Percentiles rank a stretch among this genome's conserved stretches.
Conservation (phyloP, 2,797 vertebrate genomes). For the Eidolon dupreanum region DNA sequence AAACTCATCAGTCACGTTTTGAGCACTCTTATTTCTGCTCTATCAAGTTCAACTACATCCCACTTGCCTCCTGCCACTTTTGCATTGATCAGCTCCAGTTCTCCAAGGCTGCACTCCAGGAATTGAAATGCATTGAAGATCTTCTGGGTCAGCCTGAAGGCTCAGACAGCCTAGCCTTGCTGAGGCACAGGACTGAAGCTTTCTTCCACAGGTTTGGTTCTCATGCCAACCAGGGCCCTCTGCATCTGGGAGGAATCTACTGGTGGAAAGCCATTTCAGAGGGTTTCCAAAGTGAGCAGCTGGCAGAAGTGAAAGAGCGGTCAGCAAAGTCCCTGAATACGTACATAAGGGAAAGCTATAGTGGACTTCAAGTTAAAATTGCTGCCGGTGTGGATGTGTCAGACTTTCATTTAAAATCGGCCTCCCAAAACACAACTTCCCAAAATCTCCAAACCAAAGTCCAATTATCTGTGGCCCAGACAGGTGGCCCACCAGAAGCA, state of each 20-base stretch:
- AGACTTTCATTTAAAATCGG: neutral
- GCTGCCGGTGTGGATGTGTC: accelerated
- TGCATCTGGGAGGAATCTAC: slow-evolving; percentile 86
- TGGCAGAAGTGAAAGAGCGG: slow-evolving; percentile 70
- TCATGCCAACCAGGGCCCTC: slow-evolving; percentile 82
- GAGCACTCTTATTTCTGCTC: slow-evolving; percentile 76
- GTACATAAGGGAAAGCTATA: slow-evolving; percentile 35
- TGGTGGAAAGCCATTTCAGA: slow-evolving; percentile 81
- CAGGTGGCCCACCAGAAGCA: slow-evolving; percentile 77
- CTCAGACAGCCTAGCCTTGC: accelerated
- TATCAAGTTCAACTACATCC: slow-evolving; percentile 77
- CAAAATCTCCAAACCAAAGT: neutral
- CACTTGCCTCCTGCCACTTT: slow-evolving; percentile 81
- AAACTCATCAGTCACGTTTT: neutral
- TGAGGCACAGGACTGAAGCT: neutral
- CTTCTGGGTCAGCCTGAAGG: neutral
- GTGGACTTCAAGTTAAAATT: accelerated
- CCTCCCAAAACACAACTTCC: accelerated
- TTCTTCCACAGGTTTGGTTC: slow-evolving; percentile 85
- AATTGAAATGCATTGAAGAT: slow-evolving; percentile 75
- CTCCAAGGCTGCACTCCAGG: slow-evolving; percentile 67
- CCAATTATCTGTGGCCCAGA: slow-evolving; percentile 68
- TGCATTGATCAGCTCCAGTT: slow-evolving; percentile 75
- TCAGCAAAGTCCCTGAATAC: neutral
- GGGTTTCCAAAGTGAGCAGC: slow-evolving; percentile 71